Base-by-base conservation (phyloP, 2,888 invertebrate species). In the Volucella inanis region DNA sequence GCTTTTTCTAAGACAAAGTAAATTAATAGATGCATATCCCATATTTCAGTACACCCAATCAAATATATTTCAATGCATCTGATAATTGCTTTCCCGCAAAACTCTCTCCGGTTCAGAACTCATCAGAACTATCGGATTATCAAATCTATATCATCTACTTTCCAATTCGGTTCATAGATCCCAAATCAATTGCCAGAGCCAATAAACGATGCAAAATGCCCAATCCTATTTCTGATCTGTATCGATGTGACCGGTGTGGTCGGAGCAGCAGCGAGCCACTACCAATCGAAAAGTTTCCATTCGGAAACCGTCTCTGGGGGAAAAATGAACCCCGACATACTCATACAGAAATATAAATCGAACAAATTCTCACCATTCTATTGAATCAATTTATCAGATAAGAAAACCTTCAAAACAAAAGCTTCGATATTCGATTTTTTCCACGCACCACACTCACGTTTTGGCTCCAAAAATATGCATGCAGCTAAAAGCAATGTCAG, bases 361-460 rank as follows among this genome's bases (percentile, higher is more conserved):
- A 38, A 81, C 77, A 81, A 72, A 85, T 81, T 77, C 77, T 77
- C 85, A 67, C 81, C 22, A 81, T 76, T 85, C 71, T 67, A 81
- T 85, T 77, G 85, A 85, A 85, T 81, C 85, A 85, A 85, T 85
- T 81, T 85, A 81, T 85, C 85, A 81, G 85, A 85, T 85, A 85
- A 77, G 81, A 85, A 81, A 85, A 55, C 61, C 71, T 22, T 84
- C 80, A 71, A 80, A 84, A 84, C 75, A 80, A 80, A 75, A 80
- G 52, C 75, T 38, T 55, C 57, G 52, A 68, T 68, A 70, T 47
- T 45, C 59, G 38, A 68, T 72, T 65, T 67, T 75, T 71, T 47
- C 54, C 54, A 52, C 18, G 47, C 70, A 45, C 18, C 14, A 62
- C 43, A 52, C 50, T 81, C 49, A 61, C 50, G 22, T 68, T 64